Percentiles rank a stretch among this genome's conserved stretches.
Evolutionary conservation across 64 coral and sea anemone species (phyloP).

Genomic region (Montipora efflorescens): DNA sequence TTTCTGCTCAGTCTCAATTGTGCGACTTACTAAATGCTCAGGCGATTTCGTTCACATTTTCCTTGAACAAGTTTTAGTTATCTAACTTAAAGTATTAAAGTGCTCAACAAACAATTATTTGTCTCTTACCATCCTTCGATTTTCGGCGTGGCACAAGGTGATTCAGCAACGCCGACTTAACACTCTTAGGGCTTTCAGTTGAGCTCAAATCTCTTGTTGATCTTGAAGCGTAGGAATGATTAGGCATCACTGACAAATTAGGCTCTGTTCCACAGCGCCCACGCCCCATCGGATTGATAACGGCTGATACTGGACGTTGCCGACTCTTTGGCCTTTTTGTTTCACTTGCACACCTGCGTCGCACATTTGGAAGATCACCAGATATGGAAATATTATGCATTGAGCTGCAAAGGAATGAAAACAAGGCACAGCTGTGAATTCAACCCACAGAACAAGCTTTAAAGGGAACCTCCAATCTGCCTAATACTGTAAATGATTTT

Average conservation of each 20-base stretch:
- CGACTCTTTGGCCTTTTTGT: constrained; percentile 7
- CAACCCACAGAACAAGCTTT: too few species aligned
- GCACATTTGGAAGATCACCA: neutral
- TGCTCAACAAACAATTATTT: neutral
- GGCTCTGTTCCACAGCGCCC: constrained; percentile 44
- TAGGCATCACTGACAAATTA: neutral
- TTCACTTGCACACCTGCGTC: constrained; percentile 17
- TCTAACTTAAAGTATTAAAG: neutral
- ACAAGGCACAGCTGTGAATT: neutral
- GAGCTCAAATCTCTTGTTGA: constrained; percentile 22
- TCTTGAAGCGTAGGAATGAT: neutral
- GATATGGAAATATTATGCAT: constrained; percentile 26
- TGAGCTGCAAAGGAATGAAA: neutral
- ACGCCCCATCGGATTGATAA: constrained; percentile 44
- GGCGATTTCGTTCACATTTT: too few species aligned
- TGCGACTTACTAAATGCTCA: too few species aligned
- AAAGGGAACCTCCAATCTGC: too few species aligned
- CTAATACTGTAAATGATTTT: too few species aligned
- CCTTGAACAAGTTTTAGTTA: too few species aligned
- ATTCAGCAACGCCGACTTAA: too few species aligned
- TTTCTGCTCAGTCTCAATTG: too few species aligned
- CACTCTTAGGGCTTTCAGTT: too few species aligned
- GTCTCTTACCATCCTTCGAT: neutral
- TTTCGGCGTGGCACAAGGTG: too few species aligned
- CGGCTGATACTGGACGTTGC: constrained; percentile 16